Evolutionary conservation across 2,797 vertebrate genomes (phyloP).

Genomic region (Gambusia yucatana): DNA sequence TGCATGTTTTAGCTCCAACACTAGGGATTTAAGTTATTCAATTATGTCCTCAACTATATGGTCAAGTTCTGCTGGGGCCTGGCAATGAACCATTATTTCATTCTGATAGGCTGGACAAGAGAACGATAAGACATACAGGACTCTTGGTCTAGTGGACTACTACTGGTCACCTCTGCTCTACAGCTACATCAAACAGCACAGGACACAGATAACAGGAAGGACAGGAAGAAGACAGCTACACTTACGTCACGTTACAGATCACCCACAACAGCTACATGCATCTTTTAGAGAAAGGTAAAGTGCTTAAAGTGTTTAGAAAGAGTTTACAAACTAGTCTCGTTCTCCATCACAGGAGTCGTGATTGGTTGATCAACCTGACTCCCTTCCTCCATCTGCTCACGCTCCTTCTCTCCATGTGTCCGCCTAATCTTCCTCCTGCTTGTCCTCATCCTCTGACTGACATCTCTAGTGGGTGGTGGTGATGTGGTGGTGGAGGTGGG

Average conservation of each 20-base stretch:
- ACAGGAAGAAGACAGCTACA: conserved; percentile 92
- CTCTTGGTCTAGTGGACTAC: not conserved
- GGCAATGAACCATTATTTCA: not conserved
- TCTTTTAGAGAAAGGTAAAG: conserved; percentile 66
- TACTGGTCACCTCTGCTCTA: not conserved
- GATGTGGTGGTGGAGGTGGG: conserved; percentile 81
- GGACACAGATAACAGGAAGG: conserved; percentile 91
- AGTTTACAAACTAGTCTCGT: conserved; percentile 99
- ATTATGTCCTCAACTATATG: not conserved
- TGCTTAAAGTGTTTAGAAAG: conserved; percentile 83
- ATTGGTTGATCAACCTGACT: conserved; percentile 97
- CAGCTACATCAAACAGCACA: conserved; percentile 78
- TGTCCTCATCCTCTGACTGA: conserved; percentile 93
- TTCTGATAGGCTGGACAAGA: not conserved
- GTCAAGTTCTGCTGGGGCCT: not conserved
- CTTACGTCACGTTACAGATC: conserved; percentile 88
- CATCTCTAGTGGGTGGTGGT: conserved; percentile 96
- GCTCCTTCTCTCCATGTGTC: conserved; percentile 91
- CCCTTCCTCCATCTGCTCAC: conserved; percentile 94
- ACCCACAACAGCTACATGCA: conserved; percentile 99
- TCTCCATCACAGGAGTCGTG: conserved; percentile 94
- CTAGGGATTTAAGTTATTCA: not conserved
- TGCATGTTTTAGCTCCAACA: not conserved
- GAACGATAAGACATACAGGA: not conserved
- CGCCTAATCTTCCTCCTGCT: conserved; percentile 96